Base-by-base conservation (phyloP, 2,797 vertebrate genomes). In the Chiloscyllium punctatum region DNA sequence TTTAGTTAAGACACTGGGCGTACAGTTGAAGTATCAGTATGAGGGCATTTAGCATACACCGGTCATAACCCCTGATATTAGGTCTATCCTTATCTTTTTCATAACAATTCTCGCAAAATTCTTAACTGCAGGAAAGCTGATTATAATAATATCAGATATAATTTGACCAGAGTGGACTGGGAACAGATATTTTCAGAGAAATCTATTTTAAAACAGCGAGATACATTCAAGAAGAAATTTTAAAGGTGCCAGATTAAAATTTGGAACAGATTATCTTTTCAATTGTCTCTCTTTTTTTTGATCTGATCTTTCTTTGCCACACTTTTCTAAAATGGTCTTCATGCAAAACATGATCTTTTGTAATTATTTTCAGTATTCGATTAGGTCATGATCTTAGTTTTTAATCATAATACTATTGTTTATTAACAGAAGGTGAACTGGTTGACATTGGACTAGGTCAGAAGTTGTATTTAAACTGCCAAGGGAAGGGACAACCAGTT, bases 371-470 rank as follows among this genome's bases (percentile, higher is more conserved):
- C 37, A 94, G 16, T 13, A 23, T 74, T 74, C 42, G 42, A 94
- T 18, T 66, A 68, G 66, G 33, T 66, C 18, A 92, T 92, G 1
- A 0, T 91, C 62, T 3, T 42, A 90, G 68, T 18, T 94, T 95
- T 82, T 48, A 86, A 51, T 1, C 27, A 37, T 72, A 27, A 21
- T 84, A 48, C 42, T 48, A 71, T 23, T 30, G 7, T 86, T 74
- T 92, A 3, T 96, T 87, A 96, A 16, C 96, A 98, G 98, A 96
- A 96, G 98, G 97, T 27, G 97, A 97, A 95, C 96, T 98, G 79
- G 94, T 98, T 96, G 98, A 98, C 96, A 97, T 98, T 62, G 98
- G 98, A 95, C 97, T 98, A 94, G 98, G 98, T 96, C 98, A 98
- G 96, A 98, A 96, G 95, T 97, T 98, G 97, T 97, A 97, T 96